Conservation (phyloP, 2,797 vertebrate genomes). For the Agapornis canus region DNA sequence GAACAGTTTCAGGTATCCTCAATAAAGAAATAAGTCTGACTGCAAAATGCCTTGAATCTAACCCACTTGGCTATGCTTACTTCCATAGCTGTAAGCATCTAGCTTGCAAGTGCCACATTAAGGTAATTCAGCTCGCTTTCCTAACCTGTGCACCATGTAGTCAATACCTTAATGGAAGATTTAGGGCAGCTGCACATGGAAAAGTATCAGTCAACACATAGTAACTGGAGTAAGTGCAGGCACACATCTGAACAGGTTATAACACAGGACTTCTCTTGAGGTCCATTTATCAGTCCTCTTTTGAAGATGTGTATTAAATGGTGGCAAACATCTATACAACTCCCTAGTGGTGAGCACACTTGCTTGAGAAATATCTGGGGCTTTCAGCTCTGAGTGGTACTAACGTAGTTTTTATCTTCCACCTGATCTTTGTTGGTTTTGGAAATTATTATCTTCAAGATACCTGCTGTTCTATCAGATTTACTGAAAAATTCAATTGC, state of each 20-base stretch:
- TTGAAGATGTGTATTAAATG: neutral
- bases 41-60: neutral
- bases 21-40: neutral
- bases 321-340: too few relatives aligned
- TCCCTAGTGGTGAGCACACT: fast-evolving
- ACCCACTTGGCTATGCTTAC: neutral
- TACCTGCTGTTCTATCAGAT: neutral
- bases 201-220: neutral
- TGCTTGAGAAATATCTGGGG: neutral
- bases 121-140: neutral
- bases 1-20: neutral
- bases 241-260: neutral
- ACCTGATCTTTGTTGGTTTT: neutral
- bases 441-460: neutral
- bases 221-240: neutral
- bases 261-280: neutral
- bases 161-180: neutral
- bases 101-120: neutral
- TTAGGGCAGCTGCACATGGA: neutral
- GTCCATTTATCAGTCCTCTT: neutral
- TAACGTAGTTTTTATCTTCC: neutral
- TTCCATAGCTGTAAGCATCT: neutral
- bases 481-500: neutral
- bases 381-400: neutral
- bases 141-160: fast-evolving